A percentile compares a stretch with the other conserved stretches of the same genome.
Conservation (phyloP, 2,797 vertebrate genomes). For the Gambelia wislizenii region DNA sequence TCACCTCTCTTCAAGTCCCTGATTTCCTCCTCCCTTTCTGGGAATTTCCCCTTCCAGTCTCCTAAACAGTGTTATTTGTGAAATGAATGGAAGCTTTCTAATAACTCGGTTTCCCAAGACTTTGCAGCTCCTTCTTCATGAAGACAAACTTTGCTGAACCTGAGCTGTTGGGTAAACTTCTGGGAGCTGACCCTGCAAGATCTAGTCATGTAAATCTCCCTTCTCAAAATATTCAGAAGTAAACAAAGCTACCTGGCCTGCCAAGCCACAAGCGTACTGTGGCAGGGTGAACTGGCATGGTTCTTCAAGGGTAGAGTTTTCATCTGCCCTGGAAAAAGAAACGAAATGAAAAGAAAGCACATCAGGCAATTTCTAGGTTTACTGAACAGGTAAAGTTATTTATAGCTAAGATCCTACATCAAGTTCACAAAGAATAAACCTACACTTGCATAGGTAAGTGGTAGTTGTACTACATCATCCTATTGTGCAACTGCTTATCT, state of each 20-base stretch:
- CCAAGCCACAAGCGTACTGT: conserved; percentile 54
- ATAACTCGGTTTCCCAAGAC: neutral
- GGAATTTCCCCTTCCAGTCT: neutral
- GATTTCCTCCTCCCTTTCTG: neutral
- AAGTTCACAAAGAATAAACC: too few species aligned
- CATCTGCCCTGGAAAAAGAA: conserved; percentile 43
- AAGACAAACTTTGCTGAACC: neutral
- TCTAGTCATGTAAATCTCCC: too few species aligned
- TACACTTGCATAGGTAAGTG: too few species aligned
- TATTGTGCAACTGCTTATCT: too few species aligned
- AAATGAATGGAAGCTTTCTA: neutral
- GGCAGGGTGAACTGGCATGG: conserved; percentile 35
- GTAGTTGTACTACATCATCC: too few species aligned
- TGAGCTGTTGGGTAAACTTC: neutral
- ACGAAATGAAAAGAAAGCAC: neutral
- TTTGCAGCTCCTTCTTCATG: neutral
- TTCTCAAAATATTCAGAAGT: neutral
- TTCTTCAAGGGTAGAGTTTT: conserved; percentile 20
- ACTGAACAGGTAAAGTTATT: neutral
- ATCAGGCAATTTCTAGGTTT: neutral
- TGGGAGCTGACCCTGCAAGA: neutral
- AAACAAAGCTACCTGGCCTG: conserved; percentile 20
- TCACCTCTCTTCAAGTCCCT: neutral
- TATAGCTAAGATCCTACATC: neutral
- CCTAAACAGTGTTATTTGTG: neutral